A percentile compares a stretch with the other conserved stretches of the same genome.
These are phyloP conservation scores for Cataglyphis albicans DNA, from an alignment of 2,888 invertebrate genomes.

Conservation along the genomic window DNA sequence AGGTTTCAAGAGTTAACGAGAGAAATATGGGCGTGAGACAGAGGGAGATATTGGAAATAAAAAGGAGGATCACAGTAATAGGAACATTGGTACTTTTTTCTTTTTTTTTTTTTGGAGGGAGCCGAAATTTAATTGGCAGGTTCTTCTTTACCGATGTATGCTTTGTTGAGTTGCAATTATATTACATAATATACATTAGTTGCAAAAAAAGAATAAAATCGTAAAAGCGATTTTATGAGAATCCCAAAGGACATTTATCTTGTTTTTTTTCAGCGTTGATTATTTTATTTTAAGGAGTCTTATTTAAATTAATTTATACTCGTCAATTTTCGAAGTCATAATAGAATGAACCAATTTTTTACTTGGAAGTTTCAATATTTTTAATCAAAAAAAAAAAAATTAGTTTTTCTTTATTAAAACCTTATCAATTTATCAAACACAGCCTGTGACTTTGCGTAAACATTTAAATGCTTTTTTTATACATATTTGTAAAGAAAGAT, in stretches of 20 bases:
- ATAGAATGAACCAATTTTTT: not conserved
- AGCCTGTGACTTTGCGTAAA: not conserved
- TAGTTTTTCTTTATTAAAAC: not conserved
- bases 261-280: not conserved
- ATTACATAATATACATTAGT: not conserved
- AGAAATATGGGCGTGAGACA: slow-evolving; percentile 48
- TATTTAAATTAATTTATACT: not conserved
- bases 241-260: not conserved
- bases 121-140: slow-evolving; percentile 11
- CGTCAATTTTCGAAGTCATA: not conserved
- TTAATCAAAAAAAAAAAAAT: not conserved
- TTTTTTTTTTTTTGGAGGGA: slow-evolving; percentile 17
- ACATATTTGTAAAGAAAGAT: not conserved
- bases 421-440: not conserved
- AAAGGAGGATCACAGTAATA: not conserved
- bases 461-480: not conserved
- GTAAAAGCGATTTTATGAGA: not conserved
- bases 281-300: not conserved
- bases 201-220: not conserved
- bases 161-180: not conserved
- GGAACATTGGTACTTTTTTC: slow-evolving; percentile 1
- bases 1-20: slow-evolving; percentile 68
- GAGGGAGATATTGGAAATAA: slow-evolving; percentile 18
- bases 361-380: not conserved
- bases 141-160: not conserved